Conservation (phyloP, 2,113 vertebrate species). For the Thinocorus orbignyianus region DNA sequence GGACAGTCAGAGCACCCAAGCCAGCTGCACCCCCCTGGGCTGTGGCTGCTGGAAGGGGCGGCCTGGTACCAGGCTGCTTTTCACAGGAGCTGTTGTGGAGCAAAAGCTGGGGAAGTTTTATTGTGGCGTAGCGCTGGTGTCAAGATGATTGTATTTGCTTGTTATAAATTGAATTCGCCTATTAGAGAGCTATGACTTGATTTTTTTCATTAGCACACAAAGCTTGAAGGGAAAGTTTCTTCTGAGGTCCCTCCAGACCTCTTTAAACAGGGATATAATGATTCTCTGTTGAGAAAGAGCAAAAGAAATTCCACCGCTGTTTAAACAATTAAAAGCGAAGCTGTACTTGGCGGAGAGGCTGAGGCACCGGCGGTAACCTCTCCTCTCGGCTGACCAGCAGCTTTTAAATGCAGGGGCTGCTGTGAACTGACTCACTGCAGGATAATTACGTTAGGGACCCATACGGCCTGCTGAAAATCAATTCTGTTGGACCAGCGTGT, state of each 20-base stretch:
- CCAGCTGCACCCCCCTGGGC: background rate
- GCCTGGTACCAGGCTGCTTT: background rate
- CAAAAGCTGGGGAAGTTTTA: background rate
- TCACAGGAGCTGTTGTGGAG: background rate
- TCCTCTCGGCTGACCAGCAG: conserved; percentile 60
- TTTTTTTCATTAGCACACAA: conserved; percentile 56
- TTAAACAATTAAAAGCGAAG: conserved; percentile 25
- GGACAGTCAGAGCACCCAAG: fast-evolving
- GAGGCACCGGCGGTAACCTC: background rate
- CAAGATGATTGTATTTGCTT: conserved; percentile 35
- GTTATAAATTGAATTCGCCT: conserved; percentile 64
- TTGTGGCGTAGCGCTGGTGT: background rate
- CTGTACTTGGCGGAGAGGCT: background rate
- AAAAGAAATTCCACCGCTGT: conserved; percentile 33
- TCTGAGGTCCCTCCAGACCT: conserved; percentile 20
- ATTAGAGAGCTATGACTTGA: conserved; percentile 47
- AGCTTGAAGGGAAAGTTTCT: conserved; percentile 55
- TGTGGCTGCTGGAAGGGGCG: too few relatives aligned
- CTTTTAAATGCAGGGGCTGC: conserved; percentile 73
- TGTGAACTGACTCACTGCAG: conserved; percentile 71
- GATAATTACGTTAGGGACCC: conserved; percentile 85
- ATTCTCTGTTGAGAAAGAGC: conserved; percentile 15
- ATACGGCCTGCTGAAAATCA: conserved; percentile 78
- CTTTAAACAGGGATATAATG: conserved; percentile 17
- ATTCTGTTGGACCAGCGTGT: conserved; percentile 78